Percentiles rank a stretch among this genome's conserved stretches.
These are phyloP conservation scores for Melieria omissa DNA, from an alignment of 2,888 invertebrate species.

Conservation along the genomic window DNA sequence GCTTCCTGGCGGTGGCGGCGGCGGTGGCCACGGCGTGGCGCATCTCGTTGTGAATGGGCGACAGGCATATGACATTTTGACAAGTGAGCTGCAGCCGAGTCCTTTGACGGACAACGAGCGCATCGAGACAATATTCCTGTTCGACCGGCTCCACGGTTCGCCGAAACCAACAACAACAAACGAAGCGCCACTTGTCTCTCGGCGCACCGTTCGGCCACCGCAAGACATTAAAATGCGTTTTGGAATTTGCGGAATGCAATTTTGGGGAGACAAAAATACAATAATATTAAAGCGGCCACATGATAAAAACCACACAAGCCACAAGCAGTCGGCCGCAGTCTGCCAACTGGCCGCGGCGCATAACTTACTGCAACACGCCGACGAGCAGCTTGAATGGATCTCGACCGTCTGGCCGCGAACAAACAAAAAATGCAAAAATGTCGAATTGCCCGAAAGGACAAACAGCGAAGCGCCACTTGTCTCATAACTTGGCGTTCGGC, in stretches of 20 bases:
- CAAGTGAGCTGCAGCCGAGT: constrained; percentile 54
- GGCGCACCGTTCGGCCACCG: background rate
- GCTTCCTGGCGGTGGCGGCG: background rate
- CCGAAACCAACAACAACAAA: constrained; percentile 1
- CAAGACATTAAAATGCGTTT: constrained; percentile 50
- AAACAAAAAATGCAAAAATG: constrained; percentile 35
- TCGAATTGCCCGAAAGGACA: constrained; percentile 48
- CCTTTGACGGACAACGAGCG: constrained; percentile 22
- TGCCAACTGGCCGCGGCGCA: too few relatives aligned
- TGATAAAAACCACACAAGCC: constrained; percentile 35
- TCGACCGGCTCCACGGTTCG: background rate
- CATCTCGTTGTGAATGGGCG: constrained; percentile 46
- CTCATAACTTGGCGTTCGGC: background rate
- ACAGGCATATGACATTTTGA: constrained; percentile 66
- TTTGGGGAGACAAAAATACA: constrained; percentile 57
- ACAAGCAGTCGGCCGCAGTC: background rate
- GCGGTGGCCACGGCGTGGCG: background rate
- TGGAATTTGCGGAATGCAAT: constrained; percentile 58
- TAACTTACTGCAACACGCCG: too few relatives aligned
- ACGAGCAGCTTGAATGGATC: background rate
- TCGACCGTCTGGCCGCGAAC: background rate
- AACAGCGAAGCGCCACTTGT: constrained; percentile 48
- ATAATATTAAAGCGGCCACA: constrained; percentile 62
- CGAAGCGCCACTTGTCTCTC: background rate
- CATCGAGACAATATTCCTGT: background rate